Base-by-base conservation (phyloP, 2,888 invertebrate species). In the Volucella bombylans region DNA sequence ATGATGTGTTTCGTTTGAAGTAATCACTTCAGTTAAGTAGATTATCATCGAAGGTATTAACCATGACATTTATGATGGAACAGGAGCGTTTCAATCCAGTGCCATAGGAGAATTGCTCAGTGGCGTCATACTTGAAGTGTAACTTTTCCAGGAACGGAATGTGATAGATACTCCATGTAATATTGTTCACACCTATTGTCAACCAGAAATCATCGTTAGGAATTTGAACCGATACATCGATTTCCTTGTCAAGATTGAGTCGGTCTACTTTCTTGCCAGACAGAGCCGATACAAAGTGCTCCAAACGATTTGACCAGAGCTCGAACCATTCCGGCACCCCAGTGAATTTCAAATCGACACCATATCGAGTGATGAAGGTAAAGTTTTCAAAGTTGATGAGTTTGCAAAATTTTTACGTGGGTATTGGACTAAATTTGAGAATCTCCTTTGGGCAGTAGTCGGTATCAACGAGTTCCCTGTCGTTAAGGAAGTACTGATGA, bases 301-400 rank as follows among this genome's bases (percentile, higher is more conserved):
- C 91, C 11, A 91, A 81, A 1, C 92, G 90, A 39, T 89, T 90
- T 1, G 91, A 90, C 90, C 90, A 90, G 8, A 90, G 79, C 15
- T 90, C 90, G 87, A 90, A 91, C 91, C 91, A 91, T 76, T 90
- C 89, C 12, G 91, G 91, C 91, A 91, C 91, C 91, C 91, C 90
- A 71, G 89, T 86, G 62, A 91, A 92, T 80, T 91, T 89, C 18
- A 91, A 82, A 86, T 90, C 89, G 87, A 90, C 89, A 62, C 90
- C 89, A 68, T 91, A 91, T 82, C 91, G 89, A 1, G 90, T 90
- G 50, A 91, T 90, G 3, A 91, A 90, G 9, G 92, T 92, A 54
- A 91, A 90, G 78, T 90, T 90, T 73, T 91, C 90, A 82, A 91
- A 92, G 78, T 91, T 90, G 71, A 90, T 90, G 38, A 90, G 89